A percentile compares a stretch with the other conserved stretches of the same genome.
These are phyloP conservation scores for Emmelina monodactyla DNA, from an alignment of 2,888 invertebrate genomes.

Conservation along the genomic window DNA sequence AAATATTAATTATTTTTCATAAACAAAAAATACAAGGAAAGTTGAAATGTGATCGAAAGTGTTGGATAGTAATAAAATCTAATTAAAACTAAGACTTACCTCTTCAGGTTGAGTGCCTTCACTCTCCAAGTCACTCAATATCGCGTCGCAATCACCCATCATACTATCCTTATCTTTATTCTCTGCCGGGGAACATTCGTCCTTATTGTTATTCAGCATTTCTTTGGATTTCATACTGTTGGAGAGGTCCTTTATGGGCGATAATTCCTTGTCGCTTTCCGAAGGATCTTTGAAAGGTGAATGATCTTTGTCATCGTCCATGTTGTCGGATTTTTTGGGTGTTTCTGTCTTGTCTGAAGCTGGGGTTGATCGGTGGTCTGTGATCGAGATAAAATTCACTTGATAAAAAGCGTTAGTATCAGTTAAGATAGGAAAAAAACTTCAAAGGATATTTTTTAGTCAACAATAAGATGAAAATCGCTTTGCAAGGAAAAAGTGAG, in stretches of 20 bases:
- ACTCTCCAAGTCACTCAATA: slow-evolving; percentile 85
- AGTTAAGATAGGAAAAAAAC: too few relatives aligned
- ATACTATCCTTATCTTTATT: slow-evolving; percentile 69
- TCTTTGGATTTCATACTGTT: slow-evolving; percentile 38
- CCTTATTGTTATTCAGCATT: slow-evolving; percentile 51
- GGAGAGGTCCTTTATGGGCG: slow-evolving; percentile 41
- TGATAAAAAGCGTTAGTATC: too few relatives aligned
- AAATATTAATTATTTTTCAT: too few relatives aligned
- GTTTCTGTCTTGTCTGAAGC: slow-evolving; percentile 35
- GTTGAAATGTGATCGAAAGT: too few relatives aligned
- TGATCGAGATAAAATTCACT: too few relatives aligned
- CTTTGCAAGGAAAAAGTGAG: too few relatives aligned
- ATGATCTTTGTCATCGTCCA: slow-evolving; percentile 25
- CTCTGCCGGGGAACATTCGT: slow-evolving; percentile 51
- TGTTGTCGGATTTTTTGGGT: slow-evolving; percentile 28
- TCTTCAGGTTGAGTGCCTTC: slow-evolving; percentile 88
- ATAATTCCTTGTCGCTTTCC: slow-evolving; percentile 33
- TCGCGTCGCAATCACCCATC: slow-evolving; percentile 70
- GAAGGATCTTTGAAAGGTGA: slow-evolving; percentile 33
- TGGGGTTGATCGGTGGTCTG: slow-evolving; percentile 13
- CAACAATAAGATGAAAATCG: too few relatives aligned
- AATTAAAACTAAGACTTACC: slow-evolving; percentile 54
- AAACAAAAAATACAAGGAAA: too few relatives aligned
- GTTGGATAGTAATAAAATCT: too few relatives aligned
- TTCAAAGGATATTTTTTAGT: too few relatives aligned